Conservation (phyloP, 2,797 vertebrate genomes). For the Syncerus caffer region DNA sequence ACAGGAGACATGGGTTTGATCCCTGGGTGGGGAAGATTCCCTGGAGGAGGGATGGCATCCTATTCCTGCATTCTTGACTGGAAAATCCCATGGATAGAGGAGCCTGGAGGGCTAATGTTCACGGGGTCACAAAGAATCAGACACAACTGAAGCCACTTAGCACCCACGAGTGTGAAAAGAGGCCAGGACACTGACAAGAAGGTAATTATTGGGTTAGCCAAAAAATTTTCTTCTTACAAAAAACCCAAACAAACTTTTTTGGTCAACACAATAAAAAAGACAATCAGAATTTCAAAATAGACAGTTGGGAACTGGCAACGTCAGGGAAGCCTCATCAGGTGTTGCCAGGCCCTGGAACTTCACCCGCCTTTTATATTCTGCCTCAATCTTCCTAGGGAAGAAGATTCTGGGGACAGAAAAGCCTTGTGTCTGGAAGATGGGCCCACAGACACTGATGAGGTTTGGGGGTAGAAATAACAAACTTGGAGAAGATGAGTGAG, state of each 20-base stretch:
- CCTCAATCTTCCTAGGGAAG: neutral
- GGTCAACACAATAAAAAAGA: neutral
- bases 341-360: neutral
- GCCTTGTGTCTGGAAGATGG: neutral
- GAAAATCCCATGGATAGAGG: neutral
- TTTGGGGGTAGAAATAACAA: neutral
- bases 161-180: neutral
- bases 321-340: neutral
- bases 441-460: neutral
- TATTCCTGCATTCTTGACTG: neutral
- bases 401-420: neutral
- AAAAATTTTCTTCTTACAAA: neutral
- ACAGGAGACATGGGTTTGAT: neutral
- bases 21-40: neutral
- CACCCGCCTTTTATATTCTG: neutral
- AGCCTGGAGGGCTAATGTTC: neutral
- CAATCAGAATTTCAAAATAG: neutral
- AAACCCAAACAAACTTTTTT: neutral
- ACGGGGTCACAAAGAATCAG: neutral
- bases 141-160: neutral
- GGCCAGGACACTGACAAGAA: neutral
- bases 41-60: neutral
- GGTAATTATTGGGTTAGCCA: neutral
- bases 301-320: neutral
- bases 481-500: neutral